phyloP scores from a whole-genome alignment of 2,888 invertebrate genomes.

The Microplitis manilae region DNA sequence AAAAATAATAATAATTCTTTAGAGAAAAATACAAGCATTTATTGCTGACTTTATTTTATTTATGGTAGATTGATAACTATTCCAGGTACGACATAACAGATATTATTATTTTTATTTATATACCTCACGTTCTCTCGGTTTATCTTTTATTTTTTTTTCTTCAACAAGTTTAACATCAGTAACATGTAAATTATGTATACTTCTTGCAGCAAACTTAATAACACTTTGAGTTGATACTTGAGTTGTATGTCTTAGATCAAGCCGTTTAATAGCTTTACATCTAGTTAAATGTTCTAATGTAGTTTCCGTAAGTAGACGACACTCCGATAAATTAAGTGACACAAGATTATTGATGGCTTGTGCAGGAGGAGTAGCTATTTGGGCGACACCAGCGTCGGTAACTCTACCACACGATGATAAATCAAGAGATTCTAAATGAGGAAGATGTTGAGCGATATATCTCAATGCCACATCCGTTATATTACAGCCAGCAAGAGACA shows the following conservation, averaged over 20 bases:
- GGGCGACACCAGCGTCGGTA: constrained; percentile 92
- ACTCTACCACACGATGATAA: constrained; percentile 89
- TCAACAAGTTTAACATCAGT: constrained; percentile 86
- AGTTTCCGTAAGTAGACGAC: constrained; percentile 85
- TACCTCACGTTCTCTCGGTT: constrained; percentile 49
- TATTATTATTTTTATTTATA: constrained; percentile 30
- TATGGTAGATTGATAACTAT: constrained; percentile 24
- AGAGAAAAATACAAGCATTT: constrained; percentile 11
- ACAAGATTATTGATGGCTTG: constrained; percentile 76
- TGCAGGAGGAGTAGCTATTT: constrained; percentile 84
- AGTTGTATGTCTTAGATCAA: constrained; percentile 86
- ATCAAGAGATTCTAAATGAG: constrained; percentile 83
- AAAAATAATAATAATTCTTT: background rate
- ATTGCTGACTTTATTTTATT: constrained; percentile 28
- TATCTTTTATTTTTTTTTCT: constrained; percentile 59
- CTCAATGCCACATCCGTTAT: constrained; percentile 90
- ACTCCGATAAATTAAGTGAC: constrained; percentile 86
- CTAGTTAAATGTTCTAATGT: constrained; percentile 86
- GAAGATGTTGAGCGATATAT: constrained; percentile 83
- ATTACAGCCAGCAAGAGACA: constrained; percentile 89
- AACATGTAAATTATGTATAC: constrained; percentile 84
- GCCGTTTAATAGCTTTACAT: constrained; percentile 81
- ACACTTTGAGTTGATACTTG: constrained; percentile 87
- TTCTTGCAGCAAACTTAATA: constrained; percentile 87
- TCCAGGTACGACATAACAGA: constrained; percentile 43